These are phyloP conservation scores for Lochmaea crataegi DNA, from an alignment of 2,888 invertebrate species.

Conservation along the genomic window DNA sequence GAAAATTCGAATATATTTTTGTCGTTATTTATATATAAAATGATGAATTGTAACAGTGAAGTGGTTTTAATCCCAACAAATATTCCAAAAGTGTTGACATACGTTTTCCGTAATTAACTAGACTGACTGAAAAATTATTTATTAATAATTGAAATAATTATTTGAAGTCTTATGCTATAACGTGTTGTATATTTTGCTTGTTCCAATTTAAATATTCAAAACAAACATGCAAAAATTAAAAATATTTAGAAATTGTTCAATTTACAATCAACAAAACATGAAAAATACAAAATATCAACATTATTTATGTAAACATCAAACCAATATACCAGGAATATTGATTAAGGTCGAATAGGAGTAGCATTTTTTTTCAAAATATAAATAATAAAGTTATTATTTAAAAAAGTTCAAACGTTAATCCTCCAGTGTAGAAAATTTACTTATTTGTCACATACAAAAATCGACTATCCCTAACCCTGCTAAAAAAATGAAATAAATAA, in stretches of 20 bases:
- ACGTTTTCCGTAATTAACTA: not conserved
- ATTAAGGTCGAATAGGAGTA: not conserved
- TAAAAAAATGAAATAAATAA: too few species aligned
- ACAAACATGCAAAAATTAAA: slow-evolving; percentile 9
- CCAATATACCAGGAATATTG: not conserved
- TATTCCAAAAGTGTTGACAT: slow-evolving; percentile 4
- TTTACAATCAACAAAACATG: slow-evolving; percentile 3
- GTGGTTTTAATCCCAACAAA: not conserved
- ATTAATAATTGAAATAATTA: slow-evolving; percentile 2
- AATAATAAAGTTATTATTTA: not conserved
- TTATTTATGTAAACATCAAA: not conserved
- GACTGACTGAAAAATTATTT: slow-evolving; percentile 3
- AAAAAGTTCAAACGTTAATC: too few species aligned
- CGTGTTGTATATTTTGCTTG: slow-evolving; percentile 5
- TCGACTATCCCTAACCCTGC: too few species aligned
- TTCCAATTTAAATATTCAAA: slow-evolving; percentile 9
- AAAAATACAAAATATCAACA: not conserved
- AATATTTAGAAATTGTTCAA: slow-evolving; percentile 6
- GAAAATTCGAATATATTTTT: not conserved
- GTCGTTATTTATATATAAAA: not conserved
- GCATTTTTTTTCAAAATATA: not conserved
- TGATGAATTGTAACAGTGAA: not conserved
- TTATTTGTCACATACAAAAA: too few species aligned
- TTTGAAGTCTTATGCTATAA: not conserved
- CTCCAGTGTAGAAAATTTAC: too few species aligned